Evolutionary conservation across 1,140 invertebrate species (phyloP), one percentile per base, ranked within the genome.

Genomic region (Paraescarpia echinospica): DNA sequence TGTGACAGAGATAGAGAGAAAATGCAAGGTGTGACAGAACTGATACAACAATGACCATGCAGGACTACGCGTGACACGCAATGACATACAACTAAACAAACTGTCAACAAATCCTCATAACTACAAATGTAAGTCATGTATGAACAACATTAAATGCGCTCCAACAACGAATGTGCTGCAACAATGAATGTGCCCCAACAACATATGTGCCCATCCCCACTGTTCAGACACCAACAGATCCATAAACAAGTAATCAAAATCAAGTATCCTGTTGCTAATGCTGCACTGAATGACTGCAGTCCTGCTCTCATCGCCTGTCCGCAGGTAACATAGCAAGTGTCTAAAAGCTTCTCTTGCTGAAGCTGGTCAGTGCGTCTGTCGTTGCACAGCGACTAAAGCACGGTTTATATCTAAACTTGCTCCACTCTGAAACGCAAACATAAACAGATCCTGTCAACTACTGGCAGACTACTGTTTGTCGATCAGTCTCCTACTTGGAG

Each of bases 371-470:
- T 91, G 31, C n/a, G 31, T 92, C 91, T 22, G 33, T 22, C 34
- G 91, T 22, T 27, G 88, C 2, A 18, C 59, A 93, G 94, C 94
- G 93, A 95, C 95, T 95, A 94, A 92, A 91, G 92, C 59, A 91
- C 91, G 89, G 2, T 77, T 18, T 77, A 77, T 77, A 77, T 2
- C 59, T 77, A 77, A 12, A 77, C 59, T 1, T 77, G 18, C 27
- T 77, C 59, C 12, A 27, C 59, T 77, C 59, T 77, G 59, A 77
- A 77, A 77, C 2, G 27, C 59, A 77, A 77, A 27, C 59, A 77
- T 18, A 77, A 27, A 77, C 59, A 77, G 4, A 77, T 77, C 8
- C 14, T 22, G 59, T 77, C 59, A 77, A 18, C 27, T 77, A 77
- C 59, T 27, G 9, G 2, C 9, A 27, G 27, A 18, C 27, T 77